Evolutionary conservation across 2,113 vertebrate species (phyloP).

Genomic region (Cryptomyrus ogoouensis): DNA sequence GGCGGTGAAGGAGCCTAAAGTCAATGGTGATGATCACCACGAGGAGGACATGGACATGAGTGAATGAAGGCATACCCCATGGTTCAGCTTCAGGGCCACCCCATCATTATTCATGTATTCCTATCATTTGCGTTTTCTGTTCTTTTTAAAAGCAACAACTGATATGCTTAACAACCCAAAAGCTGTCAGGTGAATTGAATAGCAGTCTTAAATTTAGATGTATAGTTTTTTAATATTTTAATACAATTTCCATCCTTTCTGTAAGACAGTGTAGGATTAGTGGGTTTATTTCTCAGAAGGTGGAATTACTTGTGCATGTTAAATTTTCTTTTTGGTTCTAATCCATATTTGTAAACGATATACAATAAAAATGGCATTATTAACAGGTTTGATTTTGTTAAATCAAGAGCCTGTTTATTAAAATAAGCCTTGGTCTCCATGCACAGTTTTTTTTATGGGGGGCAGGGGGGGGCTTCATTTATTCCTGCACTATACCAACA

Average conservation of each 20-base stretch:
- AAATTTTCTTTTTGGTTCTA: slow-evolving; percentile 16
- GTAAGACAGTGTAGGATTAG: slow-evolving; percentile 14
- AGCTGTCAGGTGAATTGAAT: slow-evolving; percentile 44
- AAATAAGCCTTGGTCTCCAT: slow-evolving; percentile 41
- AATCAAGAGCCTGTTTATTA: slow-evolving; percentile 42
- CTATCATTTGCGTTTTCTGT: slow-evolving; percentile 65
- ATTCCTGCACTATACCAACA: slow-evolving; percentile 24
- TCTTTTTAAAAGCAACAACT: slow-evolving; percentile 47
- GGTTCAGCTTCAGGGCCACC: slow-evolving; percentile 8
- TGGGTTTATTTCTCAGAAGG: slow-evolving; percentile 39
- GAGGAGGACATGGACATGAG: slow-evolving; percentile 99
- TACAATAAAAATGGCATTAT: slow-evolving; percentile 41
- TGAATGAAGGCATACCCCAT: slow-evolving; percentile 60
- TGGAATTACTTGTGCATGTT: slow-evolving; percentile 59
- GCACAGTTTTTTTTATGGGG: slow-evolving; percentile 28
- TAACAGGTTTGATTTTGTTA: slow-evolving; percentile 46
- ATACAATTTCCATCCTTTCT: slow-evolving; percentile 21
- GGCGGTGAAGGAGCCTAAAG: slow-evolving; percentile 74
- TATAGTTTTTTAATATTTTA: slow-evolving; percentile 51
- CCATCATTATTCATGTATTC: slow-evolving; percentile 34
- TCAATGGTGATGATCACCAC: slow-evolving; percentile 89
- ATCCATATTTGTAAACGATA: slow-evolving; percentile 43
- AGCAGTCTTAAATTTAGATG: slow-evolving; percentile 63
- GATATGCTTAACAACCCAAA: slow-evolving; percentile 37
- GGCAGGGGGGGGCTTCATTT: neutral